phyloP scores from a whole-genome alignment of 2,797 vertebrate genomes.

The Danio kyathit region DNA sequence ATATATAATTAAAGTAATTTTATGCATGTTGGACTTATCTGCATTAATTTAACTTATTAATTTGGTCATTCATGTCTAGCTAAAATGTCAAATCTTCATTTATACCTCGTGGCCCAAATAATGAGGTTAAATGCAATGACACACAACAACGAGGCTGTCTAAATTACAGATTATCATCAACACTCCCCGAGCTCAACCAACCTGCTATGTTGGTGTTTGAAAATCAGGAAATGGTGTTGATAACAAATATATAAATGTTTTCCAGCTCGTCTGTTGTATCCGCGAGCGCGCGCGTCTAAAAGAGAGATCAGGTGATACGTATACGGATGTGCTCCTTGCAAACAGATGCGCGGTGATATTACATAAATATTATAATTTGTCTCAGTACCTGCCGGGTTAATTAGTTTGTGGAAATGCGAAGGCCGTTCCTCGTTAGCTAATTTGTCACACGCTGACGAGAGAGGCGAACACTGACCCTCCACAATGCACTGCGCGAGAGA shows the following conservation, averaged over 20 bases:
- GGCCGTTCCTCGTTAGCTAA: conserved; percentile 98
- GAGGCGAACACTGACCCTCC: conserved; percentile 94
- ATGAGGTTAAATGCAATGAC: background rate
- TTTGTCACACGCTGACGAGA: conserved; percentile 97
- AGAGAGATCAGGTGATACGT: conserved; percentile 49
- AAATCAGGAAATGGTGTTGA: background rate
- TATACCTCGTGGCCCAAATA: background rate
- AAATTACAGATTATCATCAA: background rate
- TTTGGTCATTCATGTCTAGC: background rate
- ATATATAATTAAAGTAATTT: too few species aligned
- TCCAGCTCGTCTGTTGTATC: background rate
- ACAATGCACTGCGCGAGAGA: conserved; percentile 84
- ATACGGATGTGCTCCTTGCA: conserved; percentile 72
- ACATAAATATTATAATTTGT: conserved; percentile 99
- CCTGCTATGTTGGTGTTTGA: background rate
- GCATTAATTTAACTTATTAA: background rate
- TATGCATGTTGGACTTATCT: background rate
- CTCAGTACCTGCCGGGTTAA: conserved; percentile 97
- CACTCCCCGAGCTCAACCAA: background rate
- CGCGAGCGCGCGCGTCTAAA: conserved; percentile 15
- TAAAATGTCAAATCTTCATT: background rate
- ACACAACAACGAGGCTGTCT: background rate
- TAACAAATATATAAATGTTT: background rate
- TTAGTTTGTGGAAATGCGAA: conserved; percentile 98
- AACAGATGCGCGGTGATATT: conserved; percentile 98